Evolutionary conservation across 2,113 vertebrate genomes (phyloP), one percentile per base, ranked within the genome.

Genomic region (Lepus timidus): DNA sequence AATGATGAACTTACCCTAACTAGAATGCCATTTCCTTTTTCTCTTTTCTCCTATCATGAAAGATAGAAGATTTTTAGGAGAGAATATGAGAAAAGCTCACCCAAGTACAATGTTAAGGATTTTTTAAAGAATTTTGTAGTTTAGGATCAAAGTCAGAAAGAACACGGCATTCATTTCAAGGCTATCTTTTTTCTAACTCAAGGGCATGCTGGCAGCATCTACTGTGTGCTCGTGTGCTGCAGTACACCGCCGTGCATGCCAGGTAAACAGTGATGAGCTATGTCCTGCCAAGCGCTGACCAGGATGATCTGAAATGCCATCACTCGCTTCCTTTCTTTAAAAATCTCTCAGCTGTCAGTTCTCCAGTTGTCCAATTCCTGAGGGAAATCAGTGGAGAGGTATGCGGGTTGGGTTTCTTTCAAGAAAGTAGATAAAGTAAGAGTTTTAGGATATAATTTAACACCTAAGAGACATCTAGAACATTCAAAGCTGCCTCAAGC

Each of bases 301-400:
- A 92, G 74, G 80, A 61, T 33, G 44, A 61, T 33, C 92, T 87
- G 23, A 94, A 88, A 51, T 82, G 22, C 44, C 27, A 70, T 67
- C 64, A 49, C 51, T n/a, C 80, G 33, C 27, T 70, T 55, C 19
- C 29, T 84, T 81, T 36, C 62, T 87, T 95, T 44, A 85, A 96
- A 85, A 71, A n/a, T 36, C 61, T 80, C 81, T 81, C 51, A 88
- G 91, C 49, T 76, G 89, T 76, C 71, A 87, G 3, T 71, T 95
- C 29, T 75, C 55, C 52, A 83, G 27, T 81, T 68, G 39, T 19
- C 70, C 49, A 55, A 49, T 58, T 80, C 39, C 27, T 65, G 44
- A 79, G 36, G 51, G 58, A 90, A 96, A 70, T 71, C 49, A 68
- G 36, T 62, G 29, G 39, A 44, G 31, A 52, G 86, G 31, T 75